Evolutionary conservation across 2,113 vertebrate species (phyloP), one percentile per base, ranked within the genome.

Genomic region (Charadrius vociferus): DNA sequence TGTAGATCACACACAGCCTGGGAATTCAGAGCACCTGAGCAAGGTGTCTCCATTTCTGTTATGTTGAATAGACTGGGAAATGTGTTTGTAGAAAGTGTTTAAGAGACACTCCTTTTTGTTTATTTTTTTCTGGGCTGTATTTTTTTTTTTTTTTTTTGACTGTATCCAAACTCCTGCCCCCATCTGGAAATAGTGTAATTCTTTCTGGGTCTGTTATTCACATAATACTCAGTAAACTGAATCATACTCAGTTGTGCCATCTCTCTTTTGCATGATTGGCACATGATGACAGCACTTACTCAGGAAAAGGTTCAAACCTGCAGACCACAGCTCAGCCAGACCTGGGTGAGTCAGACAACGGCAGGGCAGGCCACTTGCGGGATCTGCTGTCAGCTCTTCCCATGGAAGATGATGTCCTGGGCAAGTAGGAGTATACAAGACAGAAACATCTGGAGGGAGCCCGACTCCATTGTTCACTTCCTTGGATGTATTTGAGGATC

Each of bases 1-100:
- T 0, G 0, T 3, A 67, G 10, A 3, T 71, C 17, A 53, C 19
- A 61, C 3, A n/a, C 10, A 86, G 39, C 11, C 62, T 74, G 58
- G 32, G 30, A 86, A 65, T 89, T 75, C 26, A 79, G 20, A 74
- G 14, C 19, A 70, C 14, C 14, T 83, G 21, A 72, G 30, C 26
- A 66, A 58, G 20, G 18, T 52, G 4, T 5, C 32, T 94, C 21
- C 19, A 29, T 30, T 91, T 20, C 20, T 77, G 12, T 36, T 47
- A 37, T 6, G 3, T 1, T 72, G 36, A 65, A 80, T 11, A 41
- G 27, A 47, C 14, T 37, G 27, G 19, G 36, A 67, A 32, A 59
- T 2, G 1, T 49, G 4, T 43, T 89, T 56, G 13, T 49, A 39
- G 32, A 37, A 84, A 66, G 5, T 43, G 16, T 36, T 4, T 34